phyloP scores from a whole-genome alignment of 2,113 vertebrate species.

The crab-eating macaque (Macaca fascicularis) region DNA sequence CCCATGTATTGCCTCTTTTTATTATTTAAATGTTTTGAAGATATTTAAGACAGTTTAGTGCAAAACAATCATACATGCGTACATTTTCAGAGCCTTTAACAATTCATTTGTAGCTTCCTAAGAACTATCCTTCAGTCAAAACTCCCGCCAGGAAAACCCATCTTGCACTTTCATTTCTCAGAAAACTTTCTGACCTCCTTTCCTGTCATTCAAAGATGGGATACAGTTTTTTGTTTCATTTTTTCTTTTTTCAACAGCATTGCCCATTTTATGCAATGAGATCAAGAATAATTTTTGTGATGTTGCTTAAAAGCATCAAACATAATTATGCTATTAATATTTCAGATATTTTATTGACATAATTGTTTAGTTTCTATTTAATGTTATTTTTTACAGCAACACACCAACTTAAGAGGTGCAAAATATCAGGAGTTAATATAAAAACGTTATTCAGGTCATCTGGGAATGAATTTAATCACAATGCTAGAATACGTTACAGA shows the following conservation, averaged over 20 bases:
- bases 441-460: rapidly evolving
- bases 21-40: neutral
- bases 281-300: neutral
- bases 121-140: neutral
- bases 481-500: rapidly evolving
- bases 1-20: neutral
- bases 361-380: neutral
- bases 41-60: neutral
- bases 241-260: neutral
- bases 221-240: neutral
- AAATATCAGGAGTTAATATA: neutral
- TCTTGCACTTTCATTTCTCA: neutral
- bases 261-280: neutral
- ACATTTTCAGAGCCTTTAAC: neutral
- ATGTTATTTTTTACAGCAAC: slow-evolving; percentile 4
- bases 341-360: neutral
- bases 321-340: neutral
- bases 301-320: neutral
- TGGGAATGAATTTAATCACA: rapidly evolving
- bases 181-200: neutral
- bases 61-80: neutral
- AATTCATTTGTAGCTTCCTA: neutral
- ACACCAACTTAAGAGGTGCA: slow-evolving; percentile 61
- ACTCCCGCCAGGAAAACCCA: neutral
- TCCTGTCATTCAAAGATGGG: neutral